Conservation (phyloP, 2,888 invertebrate species). For the Agapostemon virescens region DNA sequence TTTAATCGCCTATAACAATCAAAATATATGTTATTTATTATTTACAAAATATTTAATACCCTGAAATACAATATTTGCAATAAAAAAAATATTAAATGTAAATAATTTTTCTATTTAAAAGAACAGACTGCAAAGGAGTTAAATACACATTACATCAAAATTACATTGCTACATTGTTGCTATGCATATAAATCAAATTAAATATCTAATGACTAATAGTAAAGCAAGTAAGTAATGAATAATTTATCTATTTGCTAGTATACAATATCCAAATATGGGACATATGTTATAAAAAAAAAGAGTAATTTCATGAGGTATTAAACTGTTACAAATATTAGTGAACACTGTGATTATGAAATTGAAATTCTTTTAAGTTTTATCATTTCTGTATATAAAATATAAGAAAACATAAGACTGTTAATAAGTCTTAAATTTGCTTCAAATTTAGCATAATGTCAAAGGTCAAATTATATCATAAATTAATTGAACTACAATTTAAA, state of each 20-base stretch:
- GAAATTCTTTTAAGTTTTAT: conserved; percentile 35
- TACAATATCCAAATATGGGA: conserved; percentile 20
- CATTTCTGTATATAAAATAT: conserved; percentile 39
- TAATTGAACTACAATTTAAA: conserved; percentile 12
- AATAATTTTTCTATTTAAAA: conserved; percentile 8
- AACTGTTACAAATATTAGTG: conserved; percentile 42
- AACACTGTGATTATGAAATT: conserved; percentile 55
- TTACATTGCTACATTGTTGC: conserved; percentile 36
- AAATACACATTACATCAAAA: conserved; percentile 37
- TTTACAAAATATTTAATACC: conserved; percentile 7
- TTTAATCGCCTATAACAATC: conserved; percentile 1
- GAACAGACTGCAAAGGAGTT: conserved; percentile 20
- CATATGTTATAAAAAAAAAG: conserved; percentile 17
- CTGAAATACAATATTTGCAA: not conserved
- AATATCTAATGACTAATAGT: conserved; percentile 27
- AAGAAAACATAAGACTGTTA: conserved; percentile 36
- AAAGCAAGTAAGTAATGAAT: conserved; percentile 30
- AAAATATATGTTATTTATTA: conserved; percentile 28
- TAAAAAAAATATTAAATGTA: not conserved
- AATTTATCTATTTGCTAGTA: conserved; percentile 33
- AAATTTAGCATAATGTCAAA: conserved; percentile 28
- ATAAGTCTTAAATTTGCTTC: conserved; percentile 32
- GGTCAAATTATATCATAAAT: conserved; percentile 29
- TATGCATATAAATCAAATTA: conserved; percentile 39
- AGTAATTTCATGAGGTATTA: conserved; percentile 20